A percentile compares a stretch with the other conserved stretches of the same genome.
Conservation (phyloP, 2,888 invertebrate species). For the Diarsia dahlii region DNA sequence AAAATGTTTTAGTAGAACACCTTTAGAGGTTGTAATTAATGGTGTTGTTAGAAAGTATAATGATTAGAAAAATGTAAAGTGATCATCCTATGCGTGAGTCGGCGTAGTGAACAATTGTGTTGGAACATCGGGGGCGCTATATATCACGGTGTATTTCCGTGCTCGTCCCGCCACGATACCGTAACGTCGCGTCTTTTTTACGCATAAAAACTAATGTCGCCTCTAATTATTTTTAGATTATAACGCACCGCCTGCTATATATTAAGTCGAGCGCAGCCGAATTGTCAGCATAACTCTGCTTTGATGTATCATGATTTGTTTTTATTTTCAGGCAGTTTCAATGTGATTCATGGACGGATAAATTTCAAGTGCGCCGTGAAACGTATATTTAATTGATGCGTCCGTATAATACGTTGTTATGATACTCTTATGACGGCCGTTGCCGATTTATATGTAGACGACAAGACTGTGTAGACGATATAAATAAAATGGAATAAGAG, state of each 20-base stretch:
- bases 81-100: conserved; percentile 81
- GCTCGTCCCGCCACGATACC: conserved; percentile 79
- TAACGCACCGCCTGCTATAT: conserved; percentile 89
- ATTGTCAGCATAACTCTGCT: conserved; percentile 90
- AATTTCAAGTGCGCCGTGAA: conserved; percentile 86
- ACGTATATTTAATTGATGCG: conserved; percentile 86
- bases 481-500: conserved; percentile 67
- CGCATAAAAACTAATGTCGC: conserved; percentile 90
- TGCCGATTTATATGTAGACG: conserved; percentile 67
- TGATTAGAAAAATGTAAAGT: conserved; percentile 42
- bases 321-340: conserved; percentile 88
- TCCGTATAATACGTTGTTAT: conserved; percentile 83
- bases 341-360: conserved; percentile 88
- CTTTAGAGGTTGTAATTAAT: conserved; percentile 24
- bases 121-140: conserved; percentile 80
- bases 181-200: conserved; percentile 88
- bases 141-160: conserved; percentile 89
- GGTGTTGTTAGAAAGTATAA: conserved; percentile 9
- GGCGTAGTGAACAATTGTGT: conserved; percentile 82
- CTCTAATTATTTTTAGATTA: conserved; percentile 91
- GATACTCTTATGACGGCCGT: conserved; percentile 78
- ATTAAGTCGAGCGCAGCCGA: conserved; percentile 88
- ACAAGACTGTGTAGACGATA: conserved; percentile 56
- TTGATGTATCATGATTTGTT: conserved; percentile 90
- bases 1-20: conserved; percentile 57